Base-by-base conservation (phyloP, 2,113 vertebrate species). In the Rhea americana region DNA sequence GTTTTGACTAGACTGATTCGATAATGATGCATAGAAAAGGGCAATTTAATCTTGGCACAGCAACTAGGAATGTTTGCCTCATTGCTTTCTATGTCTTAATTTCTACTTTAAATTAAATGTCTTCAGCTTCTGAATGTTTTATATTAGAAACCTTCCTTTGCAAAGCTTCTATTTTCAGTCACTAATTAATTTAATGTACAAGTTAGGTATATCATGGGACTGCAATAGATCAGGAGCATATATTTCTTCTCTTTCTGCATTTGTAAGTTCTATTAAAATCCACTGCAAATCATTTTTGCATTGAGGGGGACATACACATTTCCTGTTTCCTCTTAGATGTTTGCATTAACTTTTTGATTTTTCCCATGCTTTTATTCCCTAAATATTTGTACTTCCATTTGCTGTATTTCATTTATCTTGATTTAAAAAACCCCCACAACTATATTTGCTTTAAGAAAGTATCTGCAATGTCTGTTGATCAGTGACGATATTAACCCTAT, bases 1-100 rank as follows among this genome's bases (percentile, higher is more conserved):
- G 93, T 97, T 97, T 97, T 97, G 96, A 95, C 94, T 96, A 96
- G 93, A 96, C 92, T 95, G 95, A 96, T 96, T 96, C 48, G 89
- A 96, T 97, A 96, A 97, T 96, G 94, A 96, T 94, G 86, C 86
- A 77, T 91, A 95, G 96, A 94, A 96, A 96, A 97, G 93, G 94
- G 89, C 94, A 95, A 96, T 97, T 97, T 95, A 96, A 92, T 97
- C 93, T 95, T 96, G 94, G 95, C 96, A 95, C 58, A 65, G 89
- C 88, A 93, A 78, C 43, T 80, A 61, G 77, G 66, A 90, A 73
- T 92, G 71, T 95, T 96, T 96, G 93, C 95, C 71, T 96, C 90
- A 87, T 94, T 95, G 96, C 94, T 91, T 93, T 90, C 93, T 96
- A 43, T 87, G 93, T 95, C 94, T 96, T 96, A 94, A 96, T 94